A percentile compares a stretch with the other conserved stretches of the same genome.
phyloP scores from a whole-genome alignment of 2,113 vertebrate species.

The Rhea pennata region DNA sequence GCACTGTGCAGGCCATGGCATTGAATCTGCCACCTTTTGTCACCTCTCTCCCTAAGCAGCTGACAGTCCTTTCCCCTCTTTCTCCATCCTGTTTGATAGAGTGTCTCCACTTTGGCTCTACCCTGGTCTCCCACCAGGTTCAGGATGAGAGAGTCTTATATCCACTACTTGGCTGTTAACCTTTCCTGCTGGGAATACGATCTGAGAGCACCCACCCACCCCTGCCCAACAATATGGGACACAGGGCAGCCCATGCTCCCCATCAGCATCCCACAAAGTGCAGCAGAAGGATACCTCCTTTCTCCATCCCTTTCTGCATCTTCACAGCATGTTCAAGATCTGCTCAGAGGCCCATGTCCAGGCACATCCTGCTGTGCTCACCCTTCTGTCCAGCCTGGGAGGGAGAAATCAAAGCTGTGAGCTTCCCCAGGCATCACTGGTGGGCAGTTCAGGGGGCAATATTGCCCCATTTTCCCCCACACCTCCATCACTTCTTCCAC shows the following conservation, averaged over 20 bases:
- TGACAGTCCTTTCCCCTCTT: neutral
- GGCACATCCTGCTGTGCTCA: neutral
- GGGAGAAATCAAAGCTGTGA: neutral
- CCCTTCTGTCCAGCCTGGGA: neutral
- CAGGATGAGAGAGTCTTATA: neutral
- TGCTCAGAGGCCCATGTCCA: neutral
- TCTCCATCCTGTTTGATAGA: rapidly evolving
- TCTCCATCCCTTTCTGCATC: neutral
- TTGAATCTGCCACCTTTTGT: neutral
- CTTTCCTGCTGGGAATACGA: neutral
- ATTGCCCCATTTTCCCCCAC: neutral
- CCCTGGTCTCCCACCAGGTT: neutral
- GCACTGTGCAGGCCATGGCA: rapidly evolving
- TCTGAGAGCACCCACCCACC: neutral
- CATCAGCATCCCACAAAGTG: neutral
- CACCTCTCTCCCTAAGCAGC: neutral
- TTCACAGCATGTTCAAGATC: neutral
- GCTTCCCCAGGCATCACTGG: neutral
- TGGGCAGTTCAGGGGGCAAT: neutral
- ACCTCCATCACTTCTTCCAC: neutral
- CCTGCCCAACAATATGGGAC: neutral
- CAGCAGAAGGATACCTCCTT: neutral
- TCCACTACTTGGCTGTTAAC: neutral
- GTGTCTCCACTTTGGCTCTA: neutral
- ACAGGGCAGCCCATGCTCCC: neutral